Evolutionary conservation across 2,797 vertebrate species (phyloP), one percentile per base, ranked within the genome.

Genomic region (Chromobotia macracanthus): DNA sequence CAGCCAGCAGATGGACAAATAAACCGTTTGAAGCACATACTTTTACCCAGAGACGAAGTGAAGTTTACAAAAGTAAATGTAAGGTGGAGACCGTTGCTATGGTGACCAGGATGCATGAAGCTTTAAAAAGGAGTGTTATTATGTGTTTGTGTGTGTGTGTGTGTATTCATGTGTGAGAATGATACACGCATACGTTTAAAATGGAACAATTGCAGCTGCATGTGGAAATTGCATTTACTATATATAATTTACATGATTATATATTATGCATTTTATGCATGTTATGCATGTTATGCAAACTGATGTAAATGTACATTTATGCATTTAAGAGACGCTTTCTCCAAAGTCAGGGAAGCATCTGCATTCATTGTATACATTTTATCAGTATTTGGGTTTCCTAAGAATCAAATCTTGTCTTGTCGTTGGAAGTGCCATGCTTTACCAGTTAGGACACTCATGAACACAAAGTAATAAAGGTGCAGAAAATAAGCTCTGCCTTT

Each of bases 61-160:
- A 21, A 73, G 48, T 38, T 78, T 74, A 31, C 64, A 69, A 13
- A 50, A 48, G 60, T 48, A 65, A 51, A 48, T 67, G 67, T 46
- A 67, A 53, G 18, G 44, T 74, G 31, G 65, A 67, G 75, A 67
- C 70, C 15, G 83, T 82, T 75, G 64, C 74, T 69, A 82, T 84
- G 80, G 83, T 75, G 74, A 84, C 70, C 13, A 10, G 75, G 68
- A 82, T 74, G 75, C 77, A 50, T 58, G 58, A 75, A 78, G 69
- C 48, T 75, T 25, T 48, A 76, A 46, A 66, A 38, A 77, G 55
- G 16, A 41, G 19, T 41, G 58, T 71, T n/a, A 58, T 74, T 3
- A 25, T 51, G 51, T 56, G 65, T 56, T 11, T 72, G 31, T 31
- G 31, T 56, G 5, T 72, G 31, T 31, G 31, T 56, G 5, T 15